Conservation (phyloP, 2,888 invertebrate species). For the Oxyteleia sp. region DNA sequence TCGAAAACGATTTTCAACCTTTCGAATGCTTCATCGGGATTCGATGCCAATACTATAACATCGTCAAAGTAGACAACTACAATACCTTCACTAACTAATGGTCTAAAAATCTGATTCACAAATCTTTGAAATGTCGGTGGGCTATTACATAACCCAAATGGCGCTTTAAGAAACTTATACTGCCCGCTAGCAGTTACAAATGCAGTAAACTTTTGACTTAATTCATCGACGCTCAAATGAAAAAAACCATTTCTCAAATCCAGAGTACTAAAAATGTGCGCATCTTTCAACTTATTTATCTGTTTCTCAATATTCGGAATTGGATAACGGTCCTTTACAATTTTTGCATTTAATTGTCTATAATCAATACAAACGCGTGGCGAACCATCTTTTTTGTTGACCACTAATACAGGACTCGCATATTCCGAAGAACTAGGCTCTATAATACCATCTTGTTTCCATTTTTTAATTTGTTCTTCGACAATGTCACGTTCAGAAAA, state of each 20-base stretch:
- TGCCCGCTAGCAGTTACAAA: slow-evolving; percentile 54
- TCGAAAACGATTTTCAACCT: slow-evolving; percentile 62
- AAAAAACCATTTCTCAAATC: slow-evolving; percentile 62
- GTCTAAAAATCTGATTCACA: slow-evolving; percentile 41
- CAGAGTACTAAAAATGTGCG: slow-evolving; percentile 25
- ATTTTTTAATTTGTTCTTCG: slow-evolving; percentile 7
- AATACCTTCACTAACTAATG: slow-evolving; percentile 7
- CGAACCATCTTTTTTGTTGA: slow-evolving; percentile 59
- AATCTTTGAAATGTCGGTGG: slow-evolving; percentile 45
- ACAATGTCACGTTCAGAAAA: slow-evolving; percentile 21
- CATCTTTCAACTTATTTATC: slow-evolving; percentile 1
- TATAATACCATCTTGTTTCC: slow-evolving; percentile 10
- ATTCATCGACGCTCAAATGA: slow-evolving; percentile 43
- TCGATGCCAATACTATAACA: slow-evolving; percentile 20
- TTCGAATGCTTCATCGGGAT: background rate
- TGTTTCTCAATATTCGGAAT: background rate
- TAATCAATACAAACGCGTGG: slow-evolving; percentile 48
- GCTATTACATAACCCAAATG: slow-evolving; percentile 47
- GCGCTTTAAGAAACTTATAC: slow-evolving; percentile 49
- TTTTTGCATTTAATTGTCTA: slow-evolving; percentile 7
- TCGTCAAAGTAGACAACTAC: slow-evolving; percentile 42
- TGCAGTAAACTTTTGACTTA: slow-evolving; percentile 51
- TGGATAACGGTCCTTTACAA: background rate
- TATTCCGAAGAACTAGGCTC: slow-evolving; percentile 14
- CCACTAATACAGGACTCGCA: slow-evolving; percentile 43